These are phyloP conservation scores for Hycleus cichorii DNA, from an alignment of 1,140 invertebrate genomes.

Conservation along the genomic window DNA sequence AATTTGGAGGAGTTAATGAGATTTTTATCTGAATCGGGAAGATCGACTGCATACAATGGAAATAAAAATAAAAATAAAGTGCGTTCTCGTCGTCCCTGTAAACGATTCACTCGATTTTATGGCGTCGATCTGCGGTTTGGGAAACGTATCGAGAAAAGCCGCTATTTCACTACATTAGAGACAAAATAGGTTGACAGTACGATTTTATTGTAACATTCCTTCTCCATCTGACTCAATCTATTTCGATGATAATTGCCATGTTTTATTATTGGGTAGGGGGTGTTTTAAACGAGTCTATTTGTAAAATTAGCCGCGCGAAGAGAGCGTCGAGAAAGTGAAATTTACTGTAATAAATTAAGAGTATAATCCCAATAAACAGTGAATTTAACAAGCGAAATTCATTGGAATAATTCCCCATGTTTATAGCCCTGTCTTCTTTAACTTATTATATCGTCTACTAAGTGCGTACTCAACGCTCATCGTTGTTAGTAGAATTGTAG, in stretches of 20 bases:
- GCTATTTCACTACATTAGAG: no score
- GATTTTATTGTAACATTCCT: no score
- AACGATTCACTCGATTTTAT: slow-evolving; percentile 18
- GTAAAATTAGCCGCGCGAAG: no score
- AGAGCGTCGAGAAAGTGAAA: neutral
- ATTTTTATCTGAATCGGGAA: no score
- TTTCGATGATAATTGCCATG: no score
- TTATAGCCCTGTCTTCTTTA: slow-evolving; percentile 16
- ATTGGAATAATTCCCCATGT: slow-evolving; percentile 17
- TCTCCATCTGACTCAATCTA: no score
- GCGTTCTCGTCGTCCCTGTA: slow-evolving; percentile 13
- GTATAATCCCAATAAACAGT: slow-evolving; percentile 14
- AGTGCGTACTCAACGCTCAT: slow-evolving; percentile 10
- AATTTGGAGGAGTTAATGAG: no score
- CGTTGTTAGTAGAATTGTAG: neutral
- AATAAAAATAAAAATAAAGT: slow-evolving; percentile 20
- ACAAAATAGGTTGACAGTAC: no score
- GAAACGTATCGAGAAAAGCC: neutral
- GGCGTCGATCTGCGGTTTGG: slow-evolving; percentile 19
- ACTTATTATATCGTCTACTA: slow-evolving; percentile 14
- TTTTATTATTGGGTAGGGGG: no score
- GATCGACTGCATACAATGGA: neutral
- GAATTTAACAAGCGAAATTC: slow-evolving; percentile 9
- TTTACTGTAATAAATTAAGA: slow-evolving; percentile 14
- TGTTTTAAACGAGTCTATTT: no score